These are phyloP conservation scores for Enteromius thamalakanensis DNA, from an alignment of 2,797 vertebrate genomes.

Conservation along the genomic window DNA sequence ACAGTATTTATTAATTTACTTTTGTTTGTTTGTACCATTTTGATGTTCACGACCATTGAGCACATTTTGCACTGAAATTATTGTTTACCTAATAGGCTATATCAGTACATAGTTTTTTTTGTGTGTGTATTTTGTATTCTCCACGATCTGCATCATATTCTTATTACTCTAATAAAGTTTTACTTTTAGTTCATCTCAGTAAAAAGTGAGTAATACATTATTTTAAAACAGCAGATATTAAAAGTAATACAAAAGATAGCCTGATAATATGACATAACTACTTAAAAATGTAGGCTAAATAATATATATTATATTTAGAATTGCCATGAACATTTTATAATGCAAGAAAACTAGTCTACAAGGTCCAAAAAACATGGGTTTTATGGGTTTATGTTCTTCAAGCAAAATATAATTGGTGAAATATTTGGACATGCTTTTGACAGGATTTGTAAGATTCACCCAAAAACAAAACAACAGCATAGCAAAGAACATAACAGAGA, in stretches of 20 bases:
- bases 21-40: background rate
- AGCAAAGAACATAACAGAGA: conserved; percentile 17
- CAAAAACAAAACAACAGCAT: background rate
- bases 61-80: background rate
- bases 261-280: background rate
- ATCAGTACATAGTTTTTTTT: background rate
- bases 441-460: background rate
- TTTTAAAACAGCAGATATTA: background rate
- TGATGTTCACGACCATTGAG: background rate
- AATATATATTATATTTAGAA: background rate
- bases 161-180: background rate
- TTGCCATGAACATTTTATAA: background rate
- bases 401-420: background rate
- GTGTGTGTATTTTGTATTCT: background rate
- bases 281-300: background rate
- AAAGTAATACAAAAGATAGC: background rate
- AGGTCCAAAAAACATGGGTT: background rate
- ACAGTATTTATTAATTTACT: background rate
- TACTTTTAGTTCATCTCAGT: background rate
- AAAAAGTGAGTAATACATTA: background rate
- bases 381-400: background rate
- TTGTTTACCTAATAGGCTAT: background rate
- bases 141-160: background rate
- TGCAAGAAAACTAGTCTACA: background rate
- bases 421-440: background rate